Conservation (phyloP, 2,888 invertebrate genomes). For the Gastrophysa polygoni region DNA sequence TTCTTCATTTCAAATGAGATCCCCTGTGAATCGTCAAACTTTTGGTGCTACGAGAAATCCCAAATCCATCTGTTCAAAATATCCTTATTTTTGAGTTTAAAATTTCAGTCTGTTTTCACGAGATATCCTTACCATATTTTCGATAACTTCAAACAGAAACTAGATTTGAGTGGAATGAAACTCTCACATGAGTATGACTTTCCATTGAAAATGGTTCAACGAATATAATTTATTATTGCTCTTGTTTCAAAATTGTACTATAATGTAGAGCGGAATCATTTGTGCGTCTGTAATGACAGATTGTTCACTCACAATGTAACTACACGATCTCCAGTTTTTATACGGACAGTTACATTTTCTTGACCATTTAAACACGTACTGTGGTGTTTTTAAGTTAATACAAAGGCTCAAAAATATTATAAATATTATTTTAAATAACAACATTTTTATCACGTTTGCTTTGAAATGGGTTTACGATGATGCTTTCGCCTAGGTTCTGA, state of each 20-base stretch:
- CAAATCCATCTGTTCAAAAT: too few relatives aligned
- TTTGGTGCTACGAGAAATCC: too few relatives aligned
- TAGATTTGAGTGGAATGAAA: too few relatives aligned
- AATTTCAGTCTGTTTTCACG: too few relatives aligned
- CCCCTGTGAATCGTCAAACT: too few relatives aligned
- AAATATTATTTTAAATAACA: slow-evolving; percentile 42
- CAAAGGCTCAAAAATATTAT: slow-evolving; percentile 45
- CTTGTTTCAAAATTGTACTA: background rate
- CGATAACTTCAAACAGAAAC: too few relatives aligned
- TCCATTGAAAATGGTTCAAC: background rate
- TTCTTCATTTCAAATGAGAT: too few relatives aligned
- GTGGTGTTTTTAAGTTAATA: slow-evolving; percentile 35
- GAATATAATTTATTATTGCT: slow-evolving; percentile 11
- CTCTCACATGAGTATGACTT: too few relatives aligned
- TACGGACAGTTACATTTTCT: slow-evolving; percentile 28
- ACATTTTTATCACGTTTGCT: slow-evolving; percentile 49
- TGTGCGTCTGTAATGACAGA: slow-evolving; percentile 11
- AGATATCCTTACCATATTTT: too few relatives aligned
- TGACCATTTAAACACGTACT: slow-evolving; percentile 34
- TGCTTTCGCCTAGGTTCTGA: slow-evolving; percentile 54
- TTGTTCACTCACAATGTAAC: slow-evolving; percentile 18
- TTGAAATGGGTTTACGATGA: slow-evolving; percentile 51
- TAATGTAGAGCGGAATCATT: background rate
- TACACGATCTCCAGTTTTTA: slow-evolving; percentile 24
- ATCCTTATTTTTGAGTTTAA: too few relatives aligned